A percentile compares a stretch with the other conserved stretches of the same genome.
These are phyloP conservation scores for Cricetomys ansorgei DNA, from an alignment of 2,113 vertebrate genomes.

Conservation along the genomic window DNA sequence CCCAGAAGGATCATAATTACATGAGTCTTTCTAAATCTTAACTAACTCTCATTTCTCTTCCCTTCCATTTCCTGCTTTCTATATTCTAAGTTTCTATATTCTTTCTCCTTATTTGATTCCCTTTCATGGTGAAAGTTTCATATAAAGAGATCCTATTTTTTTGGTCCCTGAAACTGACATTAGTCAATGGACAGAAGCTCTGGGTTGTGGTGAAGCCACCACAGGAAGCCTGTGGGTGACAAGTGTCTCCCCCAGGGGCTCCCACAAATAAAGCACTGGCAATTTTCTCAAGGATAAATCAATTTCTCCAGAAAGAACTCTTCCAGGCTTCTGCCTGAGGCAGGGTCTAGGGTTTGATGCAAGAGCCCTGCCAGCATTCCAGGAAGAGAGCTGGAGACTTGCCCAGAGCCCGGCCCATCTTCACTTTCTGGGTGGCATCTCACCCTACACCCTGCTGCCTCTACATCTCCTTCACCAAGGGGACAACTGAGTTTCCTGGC, in stretches of 20 bases:
- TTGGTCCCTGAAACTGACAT: background rate
- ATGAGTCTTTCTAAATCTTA: background rate
- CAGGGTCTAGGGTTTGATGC: background rate
- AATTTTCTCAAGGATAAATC: background rate
- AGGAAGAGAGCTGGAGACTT: background rate
- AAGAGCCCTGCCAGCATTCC: background rate
- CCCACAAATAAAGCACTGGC: background rate
- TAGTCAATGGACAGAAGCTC: background rate
- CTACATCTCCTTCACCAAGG: background rate
- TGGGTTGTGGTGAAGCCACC: background rate
- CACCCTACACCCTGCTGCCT: background rate
- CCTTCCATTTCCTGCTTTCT: conserved; percentile 13
- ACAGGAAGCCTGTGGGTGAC: background rate
- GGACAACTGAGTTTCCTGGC: background rate
- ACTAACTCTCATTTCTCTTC: background rate
- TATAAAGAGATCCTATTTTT: background rate
- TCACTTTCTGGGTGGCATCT: background rate
- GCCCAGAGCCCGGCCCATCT: background rate
- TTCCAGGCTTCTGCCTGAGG: background rate
- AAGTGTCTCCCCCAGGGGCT: background rate
- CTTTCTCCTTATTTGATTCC: background rate
- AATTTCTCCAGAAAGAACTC: background rate
- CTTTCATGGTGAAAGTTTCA: background rate
- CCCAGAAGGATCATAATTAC: background rate
- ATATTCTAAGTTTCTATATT: background rate